Evolutionary conservation across 2,888 invertebrate genomes (phyloP), one percentile per base, ranked within the genome.

Genomic region (Pyrrhosoma nymphula): DNA sequence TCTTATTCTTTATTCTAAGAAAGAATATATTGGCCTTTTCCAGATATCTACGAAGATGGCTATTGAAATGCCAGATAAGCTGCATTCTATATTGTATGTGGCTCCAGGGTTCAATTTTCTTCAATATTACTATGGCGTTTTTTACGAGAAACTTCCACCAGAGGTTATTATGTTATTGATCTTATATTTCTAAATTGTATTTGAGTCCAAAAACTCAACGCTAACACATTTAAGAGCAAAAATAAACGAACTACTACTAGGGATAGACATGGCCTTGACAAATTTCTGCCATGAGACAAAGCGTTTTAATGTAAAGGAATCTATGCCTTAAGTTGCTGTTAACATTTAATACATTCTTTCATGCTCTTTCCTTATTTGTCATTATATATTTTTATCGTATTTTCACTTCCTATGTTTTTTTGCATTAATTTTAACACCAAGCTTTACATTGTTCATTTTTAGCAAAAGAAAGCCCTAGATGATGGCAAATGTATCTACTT

Each of bases 21-120:
- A 20, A 16, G 47, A 47, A 47, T n/a, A 39, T 93, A n/a, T 69
- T 47, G 30, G 26, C 16, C n/a, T 39, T 75, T 69, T 47, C 23
- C 93, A 93, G 93, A 93, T 93, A 18, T 69, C 93, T 10, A 75
- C 93, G 2, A 47, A 69, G 47, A 35, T 69, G 0, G 93, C 93
- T 2, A n/a, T 47, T 69, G 23, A 69, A n/a, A 93, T 30, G 18
- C 93, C 93, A 69, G 47, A 93, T 4, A 93, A 75, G 30, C 30
- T 93, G n/a, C 93, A 93, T n/a, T 93, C 93, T 12, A 39, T 93
- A 18, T 69, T 93, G n/a, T 93, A 47, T 47, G 93, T 93, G n/a
- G 69, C 93, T 2, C 93, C 93, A 75, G 93, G 93, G 47, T 93
- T 93, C n/a, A 93, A 93, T 75, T 93, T 93, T 47, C 69, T 93